A percentile compares a stretch with the other conserved stretches of the same genome.
These are phyloP conservation scores for Eupelmus urozonus DNA, from an alignment of 2,888 invertebrate genomes.

Conservation along the genomic window DNA sequence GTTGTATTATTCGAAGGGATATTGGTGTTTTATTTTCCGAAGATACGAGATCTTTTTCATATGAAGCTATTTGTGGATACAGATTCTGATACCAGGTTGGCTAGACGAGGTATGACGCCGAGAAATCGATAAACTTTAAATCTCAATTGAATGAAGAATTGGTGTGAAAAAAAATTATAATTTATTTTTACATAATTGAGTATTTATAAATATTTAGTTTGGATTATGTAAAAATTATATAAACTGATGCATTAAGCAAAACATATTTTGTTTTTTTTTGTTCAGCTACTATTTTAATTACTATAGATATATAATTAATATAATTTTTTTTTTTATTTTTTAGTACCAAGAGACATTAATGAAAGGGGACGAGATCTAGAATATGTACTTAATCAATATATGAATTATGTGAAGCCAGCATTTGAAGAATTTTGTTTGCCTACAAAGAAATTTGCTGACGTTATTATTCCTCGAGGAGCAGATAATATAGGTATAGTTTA, in stretches of 20 bases:
- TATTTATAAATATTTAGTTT: too few relatives aligned
- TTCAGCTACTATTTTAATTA: neutral
- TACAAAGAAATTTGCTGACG: constrained; percentile 99
- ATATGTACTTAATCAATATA: constrained; percentile 96
- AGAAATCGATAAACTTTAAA: neutral
- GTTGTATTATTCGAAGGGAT: constrained; percentile 99
- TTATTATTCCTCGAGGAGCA: constrained; percentile 98
- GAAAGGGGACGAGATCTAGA: constrained; percentile 96
- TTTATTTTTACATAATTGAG: too few relatives aligned
- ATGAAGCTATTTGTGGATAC: constrained; percentile 99
- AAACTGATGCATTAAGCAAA: constrained; percentile 5
- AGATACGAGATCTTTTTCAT: constrained; percentile 95
- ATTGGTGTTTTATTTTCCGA: constrained; percentile 97
- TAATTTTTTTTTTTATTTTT: constrained; percentile 22
- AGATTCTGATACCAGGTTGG: constrained; percentile 97
- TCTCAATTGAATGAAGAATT: constrained; percentile 17
- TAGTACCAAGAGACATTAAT: constrained; percentile 96
- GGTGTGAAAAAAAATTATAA: too few relatives aligned
- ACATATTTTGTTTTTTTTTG: neutral
- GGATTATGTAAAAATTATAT: too few relatives aligned
- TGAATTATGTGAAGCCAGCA: constrained; percentile 99
- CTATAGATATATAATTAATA: neutral
- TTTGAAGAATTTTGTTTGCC: constrained; percentile 99
- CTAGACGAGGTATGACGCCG: constrained; percentile 88
- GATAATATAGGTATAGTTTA: constrained; percentile 91